Evolutionary conservation across 2,888 invertebrate species (phyloP).

Genomic region (Sussaba pulchella): DNA sequence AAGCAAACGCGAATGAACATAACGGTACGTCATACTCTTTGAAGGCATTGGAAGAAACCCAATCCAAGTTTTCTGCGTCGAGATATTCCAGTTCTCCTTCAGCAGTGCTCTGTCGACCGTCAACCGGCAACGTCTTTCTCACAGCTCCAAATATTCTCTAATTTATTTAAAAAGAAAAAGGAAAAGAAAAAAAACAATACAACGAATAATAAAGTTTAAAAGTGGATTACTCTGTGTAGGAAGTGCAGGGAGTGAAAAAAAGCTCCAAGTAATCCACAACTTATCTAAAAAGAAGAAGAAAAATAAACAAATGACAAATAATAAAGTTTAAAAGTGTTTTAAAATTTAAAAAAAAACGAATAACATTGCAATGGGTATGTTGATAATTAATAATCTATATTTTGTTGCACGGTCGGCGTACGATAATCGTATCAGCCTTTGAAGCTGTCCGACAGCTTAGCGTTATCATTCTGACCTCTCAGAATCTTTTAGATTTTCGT

Average conservation of each 20-base stretch:
- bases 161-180: not conserved
- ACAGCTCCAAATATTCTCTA: not conserved
- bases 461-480: not conserved
- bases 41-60: constrained; percentile 10
- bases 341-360: too few species aligned
- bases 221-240: too few species aligned
- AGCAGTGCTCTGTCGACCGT: constrained; percentile 47
- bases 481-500: too few species aligned
- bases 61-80: not conserved
- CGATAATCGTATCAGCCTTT: not conserved
- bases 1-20: constrained; percentile 24
- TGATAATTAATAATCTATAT: not conserved
- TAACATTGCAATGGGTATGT: constrained; percentile 48
- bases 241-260: too few species aligned
- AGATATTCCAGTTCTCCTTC: constrained; percentile 27
- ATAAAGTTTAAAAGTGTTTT: not conserved
- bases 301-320: too few species aligned
- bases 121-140: constrained; percentile 15
- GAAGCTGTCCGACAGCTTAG: not conserved
- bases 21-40: constrained; percentile 43
- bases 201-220: not conserved
- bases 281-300: not conserved
- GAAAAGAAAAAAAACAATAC: not conserved
- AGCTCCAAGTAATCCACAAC: not conserved
- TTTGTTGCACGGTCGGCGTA: not conserved